Conservation (phyloP, 2,113 vertebrate genomes). For the Mesembrinibis cayennensis region DNA sequence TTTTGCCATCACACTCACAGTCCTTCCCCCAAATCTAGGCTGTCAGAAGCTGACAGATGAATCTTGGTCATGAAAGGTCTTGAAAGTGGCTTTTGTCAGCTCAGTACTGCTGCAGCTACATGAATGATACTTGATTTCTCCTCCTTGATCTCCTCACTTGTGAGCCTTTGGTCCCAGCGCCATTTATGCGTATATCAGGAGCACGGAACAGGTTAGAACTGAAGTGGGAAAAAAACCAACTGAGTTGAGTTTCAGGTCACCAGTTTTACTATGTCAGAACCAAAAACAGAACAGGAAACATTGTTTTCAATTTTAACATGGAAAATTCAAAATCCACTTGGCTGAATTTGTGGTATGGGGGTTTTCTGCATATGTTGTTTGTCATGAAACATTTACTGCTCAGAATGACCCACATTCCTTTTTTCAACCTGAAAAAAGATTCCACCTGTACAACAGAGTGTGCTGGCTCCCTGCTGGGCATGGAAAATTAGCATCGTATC, state of each 20-base stretch:
- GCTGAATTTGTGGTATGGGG: background rate
- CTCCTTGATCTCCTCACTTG: background rate
- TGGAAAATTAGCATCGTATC: background rate
- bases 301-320: background rate
- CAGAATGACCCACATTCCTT: background rate
- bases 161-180: background rate
- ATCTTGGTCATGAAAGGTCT: background rate
- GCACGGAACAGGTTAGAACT: background rate
- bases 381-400: background rate
- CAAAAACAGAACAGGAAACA: slow-evolving; percentile 17
- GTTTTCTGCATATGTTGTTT: background rate
- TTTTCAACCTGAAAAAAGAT: background rate
- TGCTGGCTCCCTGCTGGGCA: background rate
- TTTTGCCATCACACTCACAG: background rate
- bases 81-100: background rate
- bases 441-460: background rate
- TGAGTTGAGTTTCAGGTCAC: background rate
- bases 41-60: background rate
- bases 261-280: background rate
- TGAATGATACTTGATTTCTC: background rate
- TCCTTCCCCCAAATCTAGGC: background rate
- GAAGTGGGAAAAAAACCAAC: background rate
- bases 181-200: background rate
- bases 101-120: background rate
- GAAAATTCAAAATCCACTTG: background rate